Evolutionary conservation across 2,113 vertebrate genomes (phyloP), one percentile per base, ranked within the genome.

Genomic region (Mystacornis crossleyi): DNA sequence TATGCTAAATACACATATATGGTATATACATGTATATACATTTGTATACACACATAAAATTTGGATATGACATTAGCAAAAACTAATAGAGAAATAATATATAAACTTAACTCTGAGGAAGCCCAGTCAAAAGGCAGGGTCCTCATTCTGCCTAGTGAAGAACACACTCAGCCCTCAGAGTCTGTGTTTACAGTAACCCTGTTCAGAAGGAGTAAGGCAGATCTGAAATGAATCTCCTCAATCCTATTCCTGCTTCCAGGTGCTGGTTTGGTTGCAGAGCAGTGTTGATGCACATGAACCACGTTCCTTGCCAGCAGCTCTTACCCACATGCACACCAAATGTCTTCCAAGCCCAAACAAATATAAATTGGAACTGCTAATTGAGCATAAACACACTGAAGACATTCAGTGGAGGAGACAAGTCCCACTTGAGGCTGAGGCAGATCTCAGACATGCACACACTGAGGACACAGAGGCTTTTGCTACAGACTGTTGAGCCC

Each of bases 281-380:
- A 47, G 60, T 4, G 47, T 2, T 50, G 47, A 54, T 38, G 24
- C 28, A 61, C 1, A 0, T 12, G 34, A 82, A 51, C 2, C 40
- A 66, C 31, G 42, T 18, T 84, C 42, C 64, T 33, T 26, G 28
- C 26, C 80, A 72, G 34, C 36, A 82, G 80, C 33, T 47, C 31
- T 26, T 8, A 51, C 0, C 51, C n/a, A 24, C 0, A 0, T 16
- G 21, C 29, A 45, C 1, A 2, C 18, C 51, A 31, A 62, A 10
- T 1, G 15, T 26, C 28, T 36, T 61, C 50, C 72, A 47, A 86
- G 50, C n/a, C 42, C 66, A 9, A 20, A 21, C 8, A 53, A 55
- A 67, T 3, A 42, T 2, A 10, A 43, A 13, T 10, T n/a, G 31
- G 9, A 65, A 8, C 40, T 20, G 31, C 29, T 33, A 29, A 29